phyloP scores from a whole-genome alignment of 2,888 invertebrate genomes.

The Orthosia cruda region DNA sequence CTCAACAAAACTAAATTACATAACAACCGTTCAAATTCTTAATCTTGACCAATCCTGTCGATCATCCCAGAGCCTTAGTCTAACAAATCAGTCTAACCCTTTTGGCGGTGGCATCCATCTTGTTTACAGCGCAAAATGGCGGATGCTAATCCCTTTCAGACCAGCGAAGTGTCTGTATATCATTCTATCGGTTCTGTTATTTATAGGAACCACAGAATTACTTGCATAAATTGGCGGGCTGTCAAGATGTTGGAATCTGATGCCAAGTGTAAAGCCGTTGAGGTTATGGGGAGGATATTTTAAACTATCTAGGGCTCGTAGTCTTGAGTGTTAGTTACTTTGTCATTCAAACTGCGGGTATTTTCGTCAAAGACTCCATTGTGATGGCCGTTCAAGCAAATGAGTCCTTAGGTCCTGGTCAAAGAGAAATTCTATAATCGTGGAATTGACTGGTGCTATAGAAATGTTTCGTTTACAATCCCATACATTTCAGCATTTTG shows the following conservation, averaged over 20 bases:
- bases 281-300: slow-evolving; percentile 11
- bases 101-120: slow-evolving; percentile 60
- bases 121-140: slow-evolving; percentile 62
- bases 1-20: slow-evolving; percentile 8
- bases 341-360: too few species aligned
- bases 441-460: too few species aligned
- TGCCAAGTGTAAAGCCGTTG: slow-evolving; percentile 31
- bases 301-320: not conserved
- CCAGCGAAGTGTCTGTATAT: slow-evolving; percentile 55
- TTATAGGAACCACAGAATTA: slow-evolving; percentile 59
- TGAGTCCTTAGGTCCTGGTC: too few species aligned
- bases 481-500: too few species aligned
- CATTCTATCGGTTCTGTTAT: slow-evolving; percentile 66
- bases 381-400: too few species aligned
- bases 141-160: slow-evolving; percentile 67
- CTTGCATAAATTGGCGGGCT: slow-evolving; percentile 57
- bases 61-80: slow-evolving; percentile 55
- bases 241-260: slow-evolving; percentile 51
- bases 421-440: too few species aligned
- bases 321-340: not conserved
- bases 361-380: too few species aligned
- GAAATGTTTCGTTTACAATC: too few species aligned
- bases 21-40: slow-evolving; percentile 22
- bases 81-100: slow-evolving; percentile 65
- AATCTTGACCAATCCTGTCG: slow-evolving; percentile 38